Evolutionary conservation across 2,888 invertebrate species (phyloP).

Genomic region (Agrotis puta): DNA sequence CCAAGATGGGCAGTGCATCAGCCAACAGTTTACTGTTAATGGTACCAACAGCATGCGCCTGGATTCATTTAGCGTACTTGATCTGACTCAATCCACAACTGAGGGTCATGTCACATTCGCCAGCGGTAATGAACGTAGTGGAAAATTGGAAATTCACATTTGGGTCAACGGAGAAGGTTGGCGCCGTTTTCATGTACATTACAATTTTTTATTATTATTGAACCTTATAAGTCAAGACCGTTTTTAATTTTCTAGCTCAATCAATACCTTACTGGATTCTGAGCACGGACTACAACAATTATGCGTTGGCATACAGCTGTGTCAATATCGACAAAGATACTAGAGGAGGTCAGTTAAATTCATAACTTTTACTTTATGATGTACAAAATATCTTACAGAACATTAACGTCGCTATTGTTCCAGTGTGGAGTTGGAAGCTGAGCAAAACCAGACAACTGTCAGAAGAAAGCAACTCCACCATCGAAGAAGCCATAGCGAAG

Average conservation of each 20-base stretch:
- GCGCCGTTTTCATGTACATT: constrained; percentile 47
- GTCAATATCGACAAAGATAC: constrained; percentile 72
- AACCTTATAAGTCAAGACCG: neutral
- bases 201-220: constrained; percentile 2
- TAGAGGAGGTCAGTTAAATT: constrained; percentile 70
- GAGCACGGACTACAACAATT: constrained; percentile 91
- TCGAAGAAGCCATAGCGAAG: constrained; percentile 70
- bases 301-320: constrained; percentile 92
- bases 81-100: constrained; percentile 65
- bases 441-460: constrained; percentile 74
- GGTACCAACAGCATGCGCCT: constrained; percentile 65
- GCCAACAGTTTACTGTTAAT: constrained; percentile 71
- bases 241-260: constrained; percentile 65
- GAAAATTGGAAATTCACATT: constrained; percentile 71
- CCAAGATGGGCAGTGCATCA: constrained; percentile 78
- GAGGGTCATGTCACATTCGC: constrained; percentile 66
- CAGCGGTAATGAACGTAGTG: constrained; percentile 69
- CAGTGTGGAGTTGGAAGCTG: constrained; percentile 79
- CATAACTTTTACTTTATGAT: too few relatives aligned
- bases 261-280: constrained; percentile 77
- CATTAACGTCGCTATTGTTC: constrained; percentile 1
- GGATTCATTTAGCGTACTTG: constrained; percentile 70
- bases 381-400: neutral
- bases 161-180: constrained; percentile 38
- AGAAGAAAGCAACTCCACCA: constrained; percentile 61